Evolutionary conservation across 2,888 invertebrate species (phyloP), one percentile per base, ranked within the genome.

Genomic region (Sminthurides aquaticus): DNA sequence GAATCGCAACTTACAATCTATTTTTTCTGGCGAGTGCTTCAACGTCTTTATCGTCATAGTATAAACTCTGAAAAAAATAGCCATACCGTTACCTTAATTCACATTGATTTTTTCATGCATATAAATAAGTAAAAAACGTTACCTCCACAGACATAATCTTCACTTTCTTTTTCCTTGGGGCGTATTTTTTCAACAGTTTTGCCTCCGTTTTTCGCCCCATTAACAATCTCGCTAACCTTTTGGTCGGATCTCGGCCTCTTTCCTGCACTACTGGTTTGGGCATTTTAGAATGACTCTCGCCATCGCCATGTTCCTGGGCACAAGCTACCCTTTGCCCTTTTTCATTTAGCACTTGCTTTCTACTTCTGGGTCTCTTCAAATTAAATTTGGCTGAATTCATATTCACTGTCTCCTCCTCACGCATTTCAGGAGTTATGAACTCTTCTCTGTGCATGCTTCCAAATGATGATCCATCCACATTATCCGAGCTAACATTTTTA

Each of bases 31-130:
- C 28, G 2, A 65, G 28, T 3, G 65, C 65, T 34, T 57, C 61
- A 26, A 18, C 18, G 28, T 65, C 65, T 11, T 57, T 49, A 15
- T 57, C 62, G 49, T 65, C 65, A 25, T 65, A 65, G 52, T 63
- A 63, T 2, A 43, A 22, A 34, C 48, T 26, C 49, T 57, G 24
- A 20, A 25, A 18, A 34, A 34, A 34, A 15, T n/a, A n/a, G n/a
- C n/a, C n/a, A n/a, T n/a, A n/a, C n/a, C n/a, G n/a, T n/a, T n/a
- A n/a, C n/a, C n/a, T n/a, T n/a, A n/a, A n/a, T n/a, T n/a, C n/a
- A n/a, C n/a, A n/a, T n/a, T n/a, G n/a, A n/a, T n/a, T n/a, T n/a
- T n/a, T n/a, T n/a, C n/a, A n/a, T n/a, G n/a, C n/a, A n/a, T n/a
- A n/a, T n/a, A n/a, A n/a, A n/a, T n/a, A n/a, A n/a, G n/a, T n/a